phyloP scores from a whole-genome alignment of 53 echinoderm and acorn worm species.

The Patiria pectinifera region DNA sequence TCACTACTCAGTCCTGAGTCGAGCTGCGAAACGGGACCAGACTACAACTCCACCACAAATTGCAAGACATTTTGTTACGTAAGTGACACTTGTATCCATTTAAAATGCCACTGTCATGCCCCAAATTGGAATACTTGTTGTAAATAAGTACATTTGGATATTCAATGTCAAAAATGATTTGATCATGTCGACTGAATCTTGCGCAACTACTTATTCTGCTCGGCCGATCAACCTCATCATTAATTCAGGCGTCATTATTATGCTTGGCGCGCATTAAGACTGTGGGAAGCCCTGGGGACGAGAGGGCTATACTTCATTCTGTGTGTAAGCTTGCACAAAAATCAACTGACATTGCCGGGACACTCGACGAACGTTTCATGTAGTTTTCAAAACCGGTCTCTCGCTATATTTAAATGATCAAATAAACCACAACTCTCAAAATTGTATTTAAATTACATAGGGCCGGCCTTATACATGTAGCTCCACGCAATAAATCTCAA shows the following conservation, averaged over 20 bases:
- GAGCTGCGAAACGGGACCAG: conserved; percentile 63
- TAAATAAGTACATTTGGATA: not conserved
- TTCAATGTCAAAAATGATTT: not conserved
- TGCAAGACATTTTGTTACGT: conserved; percentile 73
- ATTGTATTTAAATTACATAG: too few relatives aligned
- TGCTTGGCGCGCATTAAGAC: not conserved
- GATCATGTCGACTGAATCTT: not conserved
- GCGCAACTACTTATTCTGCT: conserved; percentile 12
- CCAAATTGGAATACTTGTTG: not conserved
- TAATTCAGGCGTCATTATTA: conserved; percentile 21
- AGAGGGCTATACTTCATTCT: not conserved
- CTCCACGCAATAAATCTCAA: too few relatives aligned
- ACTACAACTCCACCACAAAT: conserved; percentile 21
- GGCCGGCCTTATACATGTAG: too few relatives aligned
- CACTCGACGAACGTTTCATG: not conserved
- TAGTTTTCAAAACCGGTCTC: not conserved
- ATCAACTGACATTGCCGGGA: not conserved
- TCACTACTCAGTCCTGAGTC: conserved; percentile 60
- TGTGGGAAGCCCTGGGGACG: not conserved
- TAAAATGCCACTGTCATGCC: not conserved
- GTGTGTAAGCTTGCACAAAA: not conserved
- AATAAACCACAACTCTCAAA: too few relatives aligned
- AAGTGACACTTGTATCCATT: conserved; percentile 5
- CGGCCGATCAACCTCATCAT: conserved; percentile 28
- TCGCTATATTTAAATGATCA: too few relatives aligned